Percentiles rank a stretch among this genome's conserved stretches.
Evolutionary conservation across 2,113 vertebrate genomes (phyloP).

Genomic region (Brachyistius frenatus): DNA sequence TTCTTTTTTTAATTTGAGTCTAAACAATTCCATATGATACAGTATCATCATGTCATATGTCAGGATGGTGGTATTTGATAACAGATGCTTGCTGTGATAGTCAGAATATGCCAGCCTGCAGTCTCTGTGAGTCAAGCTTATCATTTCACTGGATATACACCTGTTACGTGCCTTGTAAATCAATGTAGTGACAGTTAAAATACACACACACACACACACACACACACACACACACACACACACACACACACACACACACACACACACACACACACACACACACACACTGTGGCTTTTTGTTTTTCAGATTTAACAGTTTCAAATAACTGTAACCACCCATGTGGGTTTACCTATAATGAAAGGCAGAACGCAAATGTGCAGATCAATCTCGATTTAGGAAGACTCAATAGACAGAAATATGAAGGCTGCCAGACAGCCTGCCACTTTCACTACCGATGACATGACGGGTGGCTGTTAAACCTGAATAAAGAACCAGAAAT

Average conservation of each 20-base stretch:
- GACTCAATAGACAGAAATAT: slow-evolving; percentile 17
- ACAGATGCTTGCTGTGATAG: neutral
- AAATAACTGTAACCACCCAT: neutral
- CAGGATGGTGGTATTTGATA: slow-evolving; percentile 50
- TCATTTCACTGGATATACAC: slow-evolving; percentile 18
- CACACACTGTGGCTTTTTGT: neutral
- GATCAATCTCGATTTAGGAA: slow-evolving; percentile 47
- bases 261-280: slow-evolving; percentile 1
- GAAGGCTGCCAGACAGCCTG: slow-evolving; percentile 24
- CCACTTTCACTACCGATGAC: slow-evolving; percentile 17
- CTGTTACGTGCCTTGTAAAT: slow-evolving; percentile 38
- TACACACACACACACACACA: neutral
- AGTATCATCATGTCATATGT: slow-evolving; percentile 21
- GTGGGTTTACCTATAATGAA: slow-evolving; percentile 9
- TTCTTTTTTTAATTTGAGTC: neutral
- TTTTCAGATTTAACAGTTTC: neutral
- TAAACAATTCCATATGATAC: slow-evolving; percentile 3
- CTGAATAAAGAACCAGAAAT: neutral
- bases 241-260: neutral
- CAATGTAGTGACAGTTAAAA: neutral
- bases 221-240: neutral
- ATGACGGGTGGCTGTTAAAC: slow-evolving; percentile 9
- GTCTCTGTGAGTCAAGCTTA: slow-evolving; percentile 40
- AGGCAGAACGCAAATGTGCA: slow-evolving; percentile 20
- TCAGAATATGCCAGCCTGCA: slow-evolving; percentile 25